Evolutionary conservation across 2,888 invertebrate species (phyloP), one percentile per base, ranked within the genome.

Genomic region (Nymphalis c-album): DNA sequence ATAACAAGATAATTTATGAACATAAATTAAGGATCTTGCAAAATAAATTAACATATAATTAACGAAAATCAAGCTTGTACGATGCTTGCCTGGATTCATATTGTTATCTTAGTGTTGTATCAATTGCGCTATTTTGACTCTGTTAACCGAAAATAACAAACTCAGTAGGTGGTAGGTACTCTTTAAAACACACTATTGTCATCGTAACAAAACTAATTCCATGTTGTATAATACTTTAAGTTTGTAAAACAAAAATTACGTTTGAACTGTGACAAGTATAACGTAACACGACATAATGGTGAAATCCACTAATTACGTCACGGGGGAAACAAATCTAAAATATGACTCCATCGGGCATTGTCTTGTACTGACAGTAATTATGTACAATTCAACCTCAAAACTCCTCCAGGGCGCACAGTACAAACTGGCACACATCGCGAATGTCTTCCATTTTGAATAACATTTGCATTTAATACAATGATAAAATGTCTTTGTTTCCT

Each of bases 351-450:
- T 16, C n/a, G 51, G 58, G 67, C 57, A 58, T 67, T 67, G 63
- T 62, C 60, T 70, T 57, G 51, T 66, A 51, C 46, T 60, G 31
- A 62, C 63, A 20, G 60, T 69, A 71, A 71, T 71, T 69, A 71
- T 67, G 67, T 69, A 64, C 67, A 71, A 69, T 67, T 69, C 69
- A 57, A 65, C 45, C 55, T 64, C 63, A 31, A 61, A 40, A 58
- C 57, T 68, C 35, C 58, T 64, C 20, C 62, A 71, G 64, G 64
- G 59, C 60, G 59, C 59, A 51, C 65, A 51, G 63, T 61, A 61
- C 53, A 67, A 71, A 71, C 67, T 64, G 64, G 64, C 64, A 67
- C 64, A 64, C 64, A 60, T 71, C 40, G 57, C 8, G 53, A 55
- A 55, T 58, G 63, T 66, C 53, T 57, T 16, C 16, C 31, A 50